These are phyloP conservation scores for Leptinotarsa defecta DNA, from an alignment of 1,140 invertebrate species.

Conservation along the genomic window DNA sequence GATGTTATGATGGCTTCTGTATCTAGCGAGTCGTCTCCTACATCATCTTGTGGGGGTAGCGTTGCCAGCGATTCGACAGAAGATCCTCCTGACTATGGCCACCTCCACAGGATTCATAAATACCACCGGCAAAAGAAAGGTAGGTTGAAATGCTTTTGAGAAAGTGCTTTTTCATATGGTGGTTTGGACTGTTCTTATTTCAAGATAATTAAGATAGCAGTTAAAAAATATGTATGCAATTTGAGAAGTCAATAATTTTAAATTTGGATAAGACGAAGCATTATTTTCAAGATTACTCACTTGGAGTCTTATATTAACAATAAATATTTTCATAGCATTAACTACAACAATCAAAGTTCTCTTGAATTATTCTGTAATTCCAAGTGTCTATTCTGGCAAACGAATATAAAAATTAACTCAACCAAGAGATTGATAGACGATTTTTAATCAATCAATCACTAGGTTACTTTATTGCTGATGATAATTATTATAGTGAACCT, in stretches of 20 bases:
- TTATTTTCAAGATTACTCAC: too few species aligned
- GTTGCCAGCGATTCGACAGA: conserved; percentile 65
- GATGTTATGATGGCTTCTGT: conserved; percentile 77
- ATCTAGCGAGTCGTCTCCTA: conserved; percentile 69
- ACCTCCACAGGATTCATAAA: conserved; percentile 71
- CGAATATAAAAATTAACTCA: too few species aligned
- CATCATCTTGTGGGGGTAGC: conserved; percentile 68
- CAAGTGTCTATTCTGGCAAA: too few species aligned
- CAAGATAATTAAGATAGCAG: background rate
- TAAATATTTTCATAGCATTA: too few species aligned
- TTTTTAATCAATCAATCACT: too few species aligned
- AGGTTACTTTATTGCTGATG: too few species aligned
- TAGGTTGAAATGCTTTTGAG: conserved; percentile 46
- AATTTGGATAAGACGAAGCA: too few species aligned
- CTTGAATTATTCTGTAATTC: too few species aligned
- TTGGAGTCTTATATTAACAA: too few species aligned
- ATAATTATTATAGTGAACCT: too few species aligned
- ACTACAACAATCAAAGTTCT: too few species aligned
- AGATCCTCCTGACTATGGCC: conserved; percentile 68
- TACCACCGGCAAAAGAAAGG: conserved; percentile 77
- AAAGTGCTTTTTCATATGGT: background rate
- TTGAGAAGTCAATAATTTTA: background rate
- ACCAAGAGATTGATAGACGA: too few species aligned
- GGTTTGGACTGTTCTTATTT: background rate
- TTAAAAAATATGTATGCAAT: background rate